Evolutionary conservation across 2,888 invertebrate genomes (phyloP), one percentile per base, ranked within the genome.

Genomic region (Hipparchia sbordonii): DNA sequence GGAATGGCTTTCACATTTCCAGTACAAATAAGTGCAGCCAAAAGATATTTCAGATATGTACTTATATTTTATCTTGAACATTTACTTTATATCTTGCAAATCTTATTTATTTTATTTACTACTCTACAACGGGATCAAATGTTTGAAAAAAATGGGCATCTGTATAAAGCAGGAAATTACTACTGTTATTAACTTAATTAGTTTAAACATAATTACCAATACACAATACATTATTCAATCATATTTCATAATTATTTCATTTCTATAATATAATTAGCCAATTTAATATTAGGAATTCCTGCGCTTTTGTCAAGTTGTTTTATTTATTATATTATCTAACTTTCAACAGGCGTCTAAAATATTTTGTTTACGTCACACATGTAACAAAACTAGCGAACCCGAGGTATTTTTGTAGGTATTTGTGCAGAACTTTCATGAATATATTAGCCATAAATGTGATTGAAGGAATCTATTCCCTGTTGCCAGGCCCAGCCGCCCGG

Each of bases 361-460:
- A 67, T 67, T 67, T 72, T 72, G 65, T 71, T 54, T 70, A 67
- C 71, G 67, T 75, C 72, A 54, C 72, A 72, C 71, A 84, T 85
- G 84, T 87, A 88, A 88, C 88, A 89, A 87, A 88, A 81, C 83
- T 85, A 86, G 85, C 86, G 82, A 84, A 85, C 85, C 87, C 86
- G 84, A 85, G 89, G 92, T 90, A 89, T 91, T 92, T 91, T 91
- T 89, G 88, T 87, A 88, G 89, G 92, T 90, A 89, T 91, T 92
- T 91, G 91, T 89, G 88, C 87, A 88, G 89, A 91, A 91, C 85
- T 91, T 93, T 90, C 92, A 94, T 93, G 93, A 94, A 94, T 94
- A 93, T 92, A 92, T 94, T 93, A 94, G 92, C 92, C 88, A 92
- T 93, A 93, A 93, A 92, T 91, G 91, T 91, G 92, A 91, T 89